Conservation (phyloP, 2,113 vertebrate genomes). For the Pygoscelis antarcticus region DNA sequence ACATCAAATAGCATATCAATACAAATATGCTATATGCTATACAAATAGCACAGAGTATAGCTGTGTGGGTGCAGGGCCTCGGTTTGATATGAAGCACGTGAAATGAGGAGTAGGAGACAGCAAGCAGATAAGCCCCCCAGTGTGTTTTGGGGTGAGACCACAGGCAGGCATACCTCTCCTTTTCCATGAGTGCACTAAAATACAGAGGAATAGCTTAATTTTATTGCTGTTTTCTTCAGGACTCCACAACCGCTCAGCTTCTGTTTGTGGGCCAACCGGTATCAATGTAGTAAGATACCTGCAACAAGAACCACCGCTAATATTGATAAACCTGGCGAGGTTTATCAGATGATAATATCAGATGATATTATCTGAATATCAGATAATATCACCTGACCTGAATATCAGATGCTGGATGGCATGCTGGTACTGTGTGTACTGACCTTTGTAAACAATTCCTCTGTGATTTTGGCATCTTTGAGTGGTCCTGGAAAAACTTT, state of each 20-base stretch:
- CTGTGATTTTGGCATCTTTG: not conserved
- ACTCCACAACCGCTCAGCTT: not conserved
- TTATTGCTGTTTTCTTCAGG: not conserved
- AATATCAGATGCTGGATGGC: not conserved
- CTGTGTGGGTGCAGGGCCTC: not conserved
- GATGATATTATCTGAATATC: too few relatives aligned
- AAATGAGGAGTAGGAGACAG: not conserved
- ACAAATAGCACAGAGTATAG: not conserved
- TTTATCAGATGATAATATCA: too few relatives aligned
- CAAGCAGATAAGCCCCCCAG: not conserved
- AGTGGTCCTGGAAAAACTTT: not conserved
- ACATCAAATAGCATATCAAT: not conserved
- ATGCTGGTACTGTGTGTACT: not conserved
- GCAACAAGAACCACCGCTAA: not conserved
- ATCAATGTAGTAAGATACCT: not conserved
- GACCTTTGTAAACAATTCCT: not conserved
- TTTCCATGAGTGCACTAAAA: not conserved
- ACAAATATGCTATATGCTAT: not conserved
- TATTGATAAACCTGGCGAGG: not conserved
- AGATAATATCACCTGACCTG: too few relatives aligned
- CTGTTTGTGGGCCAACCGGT: not conserved
- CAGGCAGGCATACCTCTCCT: not conserved
- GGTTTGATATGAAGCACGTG: not conserved
- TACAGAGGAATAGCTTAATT: not conserved
- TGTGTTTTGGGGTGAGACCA: not conserved